Conservation (phyloP, 2,797 vertebrate genomes). For the Kryptopterus vitreolus region DNA sequence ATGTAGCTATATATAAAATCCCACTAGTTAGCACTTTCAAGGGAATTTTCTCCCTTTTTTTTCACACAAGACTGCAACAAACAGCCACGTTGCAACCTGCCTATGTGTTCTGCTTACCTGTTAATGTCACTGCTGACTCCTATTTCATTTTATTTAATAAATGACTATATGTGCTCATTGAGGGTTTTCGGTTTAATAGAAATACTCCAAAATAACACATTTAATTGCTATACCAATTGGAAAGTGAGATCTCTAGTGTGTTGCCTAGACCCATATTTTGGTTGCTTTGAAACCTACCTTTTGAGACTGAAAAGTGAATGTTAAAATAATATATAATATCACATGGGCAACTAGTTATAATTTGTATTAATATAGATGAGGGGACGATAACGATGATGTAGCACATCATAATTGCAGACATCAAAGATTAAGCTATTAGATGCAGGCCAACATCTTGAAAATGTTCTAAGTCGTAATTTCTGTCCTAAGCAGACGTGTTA, state of each 20-base stretch:
- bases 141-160: constrained; percentile 29
- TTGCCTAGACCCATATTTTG: not conserved
- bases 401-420: not conserved
- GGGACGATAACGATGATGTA: not conserved
- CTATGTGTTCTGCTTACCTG: not conserved
- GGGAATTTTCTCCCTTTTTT: not conserved
- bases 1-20: constrained; percentile 14
- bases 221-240: not conserved
- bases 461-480: too few species aligned
- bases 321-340: not conserved
- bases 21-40: constrained; percentile 12
- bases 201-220: not conserved
- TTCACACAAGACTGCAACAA: not conserved
- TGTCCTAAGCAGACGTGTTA: not conserved
- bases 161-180: constrained; percentile 36
- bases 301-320: not conserved
- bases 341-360: not conserved
- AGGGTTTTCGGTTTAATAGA: not conserved
- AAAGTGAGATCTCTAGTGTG: not conserved
- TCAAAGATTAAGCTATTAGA: not conserved
- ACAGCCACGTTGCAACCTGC: not conserved
- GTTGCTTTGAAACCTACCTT: not conserved
- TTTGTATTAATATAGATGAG: not conserved
- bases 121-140: not conserved
- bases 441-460: not conserved